These are phyloP conservation scores for Diglossa cyanea DNA, from an alignment of 2,797 vertebrate species.

Conservation along the genomic window DNA sequence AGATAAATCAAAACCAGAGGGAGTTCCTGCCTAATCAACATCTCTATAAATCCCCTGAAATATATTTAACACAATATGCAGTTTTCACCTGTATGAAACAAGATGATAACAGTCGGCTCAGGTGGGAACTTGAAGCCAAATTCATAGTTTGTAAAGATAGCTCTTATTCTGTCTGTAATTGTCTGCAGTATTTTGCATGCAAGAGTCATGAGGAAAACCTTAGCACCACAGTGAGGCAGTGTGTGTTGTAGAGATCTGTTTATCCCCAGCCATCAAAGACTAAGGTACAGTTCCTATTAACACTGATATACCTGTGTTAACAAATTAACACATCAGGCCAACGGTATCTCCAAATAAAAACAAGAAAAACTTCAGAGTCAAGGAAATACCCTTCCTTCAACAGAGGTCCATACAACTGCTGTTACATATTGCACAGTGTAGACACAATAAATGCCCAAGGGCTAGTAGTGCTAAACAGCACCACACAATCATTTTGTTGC, in stretches of 20 bases:
- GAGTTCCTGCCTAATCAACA: background rate
- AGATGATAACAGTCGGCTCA: background rate
- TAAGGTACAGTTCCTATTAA: background rate
- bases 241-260: background rate
- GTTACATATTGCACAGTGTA: background rate
- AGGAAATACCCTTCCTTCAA: background rate
- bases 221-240: background rate
- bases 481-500: background rate
- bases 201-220: background rate
- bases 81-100: background rate
- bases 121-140: background rate
- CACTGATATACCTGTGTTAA: background rate
- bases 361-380: background rate
- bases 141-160: background rate
- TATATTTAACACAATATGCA: background rate
- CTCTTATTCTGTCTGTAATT: background rate
- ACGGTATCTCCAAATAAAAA: background rate
- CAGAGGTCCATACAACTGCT: background rate
- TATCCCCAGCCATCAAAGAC: background rate
- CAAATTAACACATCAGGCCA: background rate
- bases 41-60: background rate
- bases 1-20: background rate
- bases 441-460: background rate
- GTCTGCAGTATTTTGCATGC: background rate
- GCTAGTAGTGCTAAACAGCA: background rate